Conservation (phyloP, 1,140 invertebrate genomes). For the Diorhabda carinulata region DNA sequence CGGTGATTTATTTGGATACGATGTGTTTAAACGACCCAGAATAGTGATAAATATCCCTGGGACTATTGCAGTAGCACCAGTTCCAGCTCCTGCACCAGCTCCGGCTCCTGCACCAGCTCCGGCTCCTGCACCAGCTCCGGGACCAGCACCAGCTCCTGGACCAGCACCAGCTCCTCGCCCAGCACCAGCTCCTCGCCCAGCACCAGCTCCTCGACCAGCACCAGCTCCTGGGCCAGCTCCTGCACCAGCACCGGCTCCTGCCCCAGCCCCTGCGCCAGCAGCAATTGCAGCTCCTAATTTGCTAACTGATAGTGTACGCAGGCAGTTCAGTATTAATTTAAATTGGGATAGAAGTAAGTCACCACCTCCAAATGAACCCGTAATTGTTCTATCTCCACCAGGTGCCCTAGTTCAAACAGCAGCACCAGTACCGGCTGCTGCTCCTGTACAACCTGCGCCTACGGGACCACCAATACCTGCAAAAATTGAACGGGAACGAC, state of each 20-base stretch:
- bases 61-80: background rate
- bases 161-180: constrained; percentile 4
- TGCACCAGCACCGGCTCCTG: background rate
- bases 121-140: background rate
- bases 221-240: constrained; percentile 8
- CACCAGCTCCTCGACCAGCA: background rate
- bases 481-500: background rate
- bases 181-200: background rate
- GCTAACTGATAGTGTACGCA: constrained; percentile 8
- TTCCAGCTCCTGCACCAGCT: background rate
- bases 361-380: constrained; percentile 4
- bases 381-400: constrained; percentile 5
- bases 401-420: background rate
- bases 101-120: constrained; percentile 7
- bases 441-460: background rate
- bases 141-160: background rate
- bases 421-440: constrained; percentile 6
- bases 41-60: constrained; percentile 6
- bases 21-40: constrained; percentile 19
- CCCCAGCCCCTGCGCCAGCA: background rate
- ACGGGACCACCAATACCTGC: constrained; percentile 5
- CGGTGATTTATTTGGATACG: constrained; percentile 20
- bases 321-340: constrained; percentile 16
- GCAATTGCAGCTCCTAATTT: background rate
- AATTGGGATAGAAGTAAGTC: constrained; percentile 11